A percentile compares a stretch with the other conserved stretches of the same genome.
phyloP scores from a whole-genome alignment of 2,888 invertebrate species.

The Heliconius sara region DNA sequence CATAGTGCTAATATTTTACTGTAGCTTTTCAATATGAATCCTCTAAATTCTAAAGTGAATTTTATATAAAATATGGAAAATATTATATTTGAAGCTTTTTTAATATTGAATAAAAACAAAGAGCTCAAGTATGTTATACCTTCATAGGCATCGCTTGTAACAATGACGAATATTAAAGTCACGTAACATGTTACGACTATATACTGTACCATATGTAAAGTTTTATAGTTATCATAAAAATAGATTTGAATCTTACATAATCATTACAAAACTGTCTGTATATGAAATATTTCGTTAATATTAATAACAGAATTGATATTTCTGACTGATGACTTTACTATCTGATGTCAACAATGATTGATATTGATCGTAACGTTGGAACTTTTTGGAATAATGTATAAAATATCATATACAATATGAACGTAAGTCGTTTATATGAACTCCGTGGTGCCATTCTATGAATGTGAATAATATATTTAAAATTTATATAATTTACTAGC shows the following conservation, averaged over 20 bases:
- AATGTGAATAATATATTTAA: too few relatives aligned
- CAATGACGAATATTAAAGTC: not conserved
- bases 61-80: too few relatives aligned
- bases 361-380: not conserved
- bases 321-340: not conserved
- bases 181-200: conserved; percentile 1
- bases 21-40: too few relatives aligned
- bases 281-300: not conserved
- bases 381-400: not conserved
- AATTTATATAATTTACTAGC: too few relatives aligned
- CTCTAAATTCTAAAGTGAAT: too few relatives aligned
- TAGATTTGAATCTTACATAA: not conserved
- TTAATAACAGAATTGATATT: not conserved
- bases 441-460: too few relatives aligned
- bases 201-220: not conserved
- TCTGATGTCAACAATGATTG: not conserved
- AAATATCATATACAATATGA: not conserved
- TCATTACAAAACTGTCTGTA: not conserved
- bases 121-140: not conserved
- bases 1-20: too few relatives aligned
- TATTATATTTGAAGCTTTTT: too few relatives aligned
- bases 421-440: too few relatives aligned
- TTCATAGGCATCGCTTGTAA: not conserved
- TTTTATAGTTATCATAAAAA: not conserved
- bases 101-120: too few relatives aligned